Conservation (phyloP, 2,888 invertebrate species). For the Tyria jacobaeae region DNA sequence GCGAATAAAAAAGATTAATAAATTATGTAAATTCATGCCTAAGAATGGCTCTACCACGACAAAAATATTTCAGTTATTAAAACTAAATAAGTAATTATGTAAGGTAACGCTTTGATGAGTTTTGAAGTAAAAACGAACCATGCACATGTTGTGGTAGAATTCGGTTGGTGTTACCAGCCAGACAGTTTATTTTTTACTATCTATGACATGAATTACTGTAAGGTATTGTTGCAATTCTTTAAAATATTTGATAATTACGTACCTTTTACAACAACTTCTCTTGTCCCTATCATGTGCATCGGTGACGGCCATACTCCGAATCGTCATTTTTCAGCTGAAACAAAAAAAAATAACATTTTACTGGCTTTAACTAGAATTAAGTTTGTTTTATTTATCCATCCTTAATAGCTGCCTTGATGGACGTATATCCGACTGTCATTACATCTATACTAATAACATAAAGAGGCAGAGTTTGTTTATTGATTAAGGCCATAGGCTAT, state of each 20-base stretch:
- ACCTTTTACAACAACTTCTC: conserved; percentile 65
- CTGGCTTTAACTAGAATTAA: background rate
- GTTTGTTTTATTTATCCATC: background rate
- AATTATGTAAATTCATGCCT: no score
- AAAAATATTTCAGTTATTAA: no score
- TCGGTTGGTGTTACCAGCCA: no score
- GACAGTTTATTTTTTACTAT: no score
- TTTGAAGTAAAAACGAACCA: no score
- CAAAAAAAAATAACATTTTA: conserved; percentile 28
- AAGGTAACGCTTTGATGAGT: background rate
- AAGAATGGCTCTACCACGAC: no score
- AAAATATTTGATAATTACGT: conserved; percentile 30
- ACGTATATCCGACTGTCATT: background rate
- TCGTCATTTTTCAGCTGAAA: conserved; percentile 67
- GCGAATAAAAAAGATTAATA: no score
- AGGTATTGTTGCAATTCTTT: no score
- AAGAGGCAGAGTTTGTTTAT: no score
- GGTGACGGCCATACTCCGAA: conserved; percentile 77
- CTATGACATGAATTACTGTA: no score
- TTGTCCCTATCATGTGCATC: conserved; percentile 63
- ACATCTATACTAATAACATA: background rate
- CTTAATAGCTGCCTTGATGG: background rate
- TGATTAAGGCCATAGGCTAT: no score
- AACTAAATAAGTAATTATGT: background rate
- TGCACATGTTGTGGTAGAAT: no score